Evolutionary conservation across 2,113 vertebrate species (phyloP).

Genomic region (Callaeas wilsoni): DNA sequence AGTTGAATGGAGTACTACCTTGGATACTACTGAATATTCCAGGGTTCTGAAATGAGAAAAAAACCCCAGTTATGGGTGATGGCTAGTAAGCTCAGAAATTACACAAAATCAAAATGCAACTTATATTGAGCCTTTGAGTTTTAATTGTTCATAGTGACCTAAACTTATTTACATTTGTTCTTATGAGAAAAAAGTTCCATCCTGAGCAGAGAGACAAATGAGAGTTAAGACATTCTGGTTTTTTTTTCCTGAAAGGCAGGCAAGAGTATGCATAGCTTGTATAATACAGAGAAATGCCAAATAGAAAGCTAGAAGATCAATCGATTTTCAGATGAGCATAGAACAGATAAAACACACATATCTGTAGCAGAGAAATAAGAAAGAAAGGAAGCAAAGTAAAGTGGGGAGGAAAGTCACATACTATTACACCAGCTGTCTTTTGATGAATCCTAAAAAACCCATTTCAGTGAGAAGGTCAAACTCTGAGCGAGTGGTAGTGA

Average conservation of each 20-base stretch:
- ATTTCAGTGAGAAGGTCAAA: neutral
- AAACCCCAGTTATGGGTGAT: neutral
- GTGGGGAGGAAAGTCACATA: neutral
- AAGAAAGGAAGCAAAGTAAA: neutral
- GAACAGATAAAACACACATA: neutral
- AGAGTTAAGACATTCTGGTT: neutral
- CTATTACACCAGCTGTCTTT: neutral
- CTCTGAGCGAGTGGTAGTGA: neutral
- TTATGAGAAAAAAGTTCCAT: neutral
- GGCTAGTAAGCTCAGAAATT: neutral
- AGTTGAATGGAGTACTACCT: neutral
- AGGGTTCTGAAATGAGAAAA: neutral
- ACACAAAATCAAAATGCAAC: neutral
- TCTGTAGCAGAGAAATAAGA: neutral
- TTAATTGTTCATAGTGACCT: neutral
- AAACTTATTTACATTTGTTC: neutral
- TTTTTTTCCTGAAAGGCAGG: neutral
- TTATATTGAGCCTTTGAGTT: neutral
- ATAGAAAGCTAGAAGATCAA: neutral
- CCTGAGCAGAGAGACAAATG: neutral
- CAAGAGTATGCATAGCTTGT: neutral
- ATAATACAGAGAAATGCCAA: neutral
- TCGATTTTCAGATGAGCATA: neutral
- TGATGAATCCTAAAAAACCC: neutral
- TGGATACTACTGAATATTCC: neutral